A percentile compares a stretch with the other conserved stretches of the same genome.
Conservation (phyloP, 2,888 invertebrate species). For the Caenorhabditis sp. region DNA sequence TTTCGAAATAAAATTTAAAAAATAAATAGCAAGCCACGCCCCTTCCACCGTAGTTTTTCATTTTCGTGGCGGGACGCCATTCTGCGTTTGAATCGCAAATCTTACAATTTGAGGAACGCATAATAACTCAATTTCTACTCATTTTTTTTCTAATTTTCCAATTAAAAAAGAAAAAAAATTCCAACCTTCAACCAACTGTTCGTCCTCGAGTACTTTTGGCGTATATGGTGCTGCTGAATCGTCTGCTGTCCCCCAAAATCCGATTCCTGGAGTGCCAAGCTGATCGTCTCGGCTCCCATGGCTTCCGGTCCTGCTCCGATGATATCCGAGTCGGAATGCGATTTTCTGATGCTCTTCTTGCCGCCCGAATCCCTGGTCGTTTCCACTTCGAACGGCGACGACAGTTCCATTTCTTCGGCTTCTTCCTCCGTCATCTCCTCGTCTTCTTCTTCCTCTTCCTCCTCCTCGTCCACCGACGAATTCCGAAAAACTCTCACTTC, state of each 20-base stretch:
- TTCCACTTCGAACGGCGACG: conserved; percentile 43
- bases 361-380: not conserved
- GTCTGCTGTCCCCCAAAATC: not conserved
- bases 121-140: too few relatives aligned
- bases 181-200: conserved; percentile 41
- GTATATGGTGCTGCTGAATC: not conserved
- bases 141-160: conserved; percentile 7
- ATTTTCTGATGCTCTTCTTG: not conserved
- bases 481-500: conserved; percentile 64
- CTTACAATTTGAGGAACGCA: too few relatives aligned
- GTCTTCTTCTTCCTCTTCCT: conserved; percentile 24
- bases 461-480: conserved; percentile 30
- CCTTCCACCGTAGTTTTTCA: too few relatives aligned
- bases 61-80: too few relatives aligned
- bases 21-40: too few relatives aligned
- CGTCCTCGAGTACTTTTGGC: conserved; percentile 37
- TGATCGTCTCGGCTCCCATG: conserved; percentile 24
- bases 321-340: conserved; percentile 54
- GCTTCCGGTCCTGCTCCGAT: not conserved
- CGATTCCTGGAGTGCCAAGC: conserved; percentile 17
- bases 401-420: conserved; percentile 32
- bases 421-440: conserved; percentile 50
- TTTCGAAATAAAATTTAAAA: too few relatives aligned
- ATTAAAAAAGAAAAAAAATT: too few relatives aligned
- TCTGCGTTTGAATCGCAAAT: too few relatives aligned